A percentile compares a stretch with the other conserved stretches of the same genome.
Conservation (phyloP, 2,113 vertebrate species). For the Tricholaema leucomelas region DNA sequence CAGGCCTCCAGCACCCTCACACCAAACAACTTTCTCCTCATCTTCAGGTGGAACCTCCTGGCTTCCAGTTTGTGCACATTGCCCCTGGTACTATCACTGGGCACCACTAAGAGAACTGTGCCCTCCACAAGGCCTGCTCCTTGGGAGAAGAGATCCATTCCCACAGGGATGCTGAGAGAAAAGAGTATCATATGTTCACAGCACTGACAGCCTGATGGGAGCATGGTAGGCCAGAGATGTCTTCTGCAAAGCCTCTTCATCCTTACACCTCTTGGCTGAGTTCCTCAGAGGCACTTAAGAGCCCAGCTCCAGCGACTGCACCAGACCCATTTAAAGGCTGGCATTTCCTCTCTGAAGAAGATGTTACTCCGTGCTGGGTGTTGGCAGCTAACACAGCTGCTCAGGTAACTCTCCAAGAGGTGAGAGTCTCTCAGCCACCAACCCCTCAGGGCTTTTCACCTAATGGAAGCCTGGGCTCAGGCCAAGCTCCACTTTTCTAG, state of each 20-base stretch:
- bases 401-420: neutral
- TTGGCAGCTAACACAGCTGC: neutral
- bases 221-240: fast-evolving
- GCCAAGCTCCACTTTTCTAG: neutral
- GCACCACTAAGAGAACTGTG: too few species aligned
- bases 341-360: neutral
- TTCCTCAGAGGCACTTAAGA: neutral
- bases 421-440: neutral
- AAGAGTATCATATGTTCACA: fast-evolving
- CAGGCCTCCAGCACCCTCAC: too few species aligned
- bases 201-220: neutral
- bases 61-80: too few species aligned
- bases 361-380: neutral
- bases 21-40: too few species aligned
- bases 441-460: neutral
- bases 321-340: neutral
- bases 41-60: too few species aligned
- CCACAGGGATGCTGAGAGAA: too few species aligned
- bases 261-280: neutral
- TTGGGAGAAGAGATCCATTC: too few species aligned
- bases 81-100: too few species aligned
- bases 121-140: too few species aligned
- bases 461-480: neutral
- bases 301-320: fast-evolving
- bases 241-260: neutral